Percentiles rank a stretch among this genome's conserved stretches.
phyloP scores from a whole-genome alignment of 2,113 vertebrate genomes.

The Aptenodytes patagonicus region DNA sequence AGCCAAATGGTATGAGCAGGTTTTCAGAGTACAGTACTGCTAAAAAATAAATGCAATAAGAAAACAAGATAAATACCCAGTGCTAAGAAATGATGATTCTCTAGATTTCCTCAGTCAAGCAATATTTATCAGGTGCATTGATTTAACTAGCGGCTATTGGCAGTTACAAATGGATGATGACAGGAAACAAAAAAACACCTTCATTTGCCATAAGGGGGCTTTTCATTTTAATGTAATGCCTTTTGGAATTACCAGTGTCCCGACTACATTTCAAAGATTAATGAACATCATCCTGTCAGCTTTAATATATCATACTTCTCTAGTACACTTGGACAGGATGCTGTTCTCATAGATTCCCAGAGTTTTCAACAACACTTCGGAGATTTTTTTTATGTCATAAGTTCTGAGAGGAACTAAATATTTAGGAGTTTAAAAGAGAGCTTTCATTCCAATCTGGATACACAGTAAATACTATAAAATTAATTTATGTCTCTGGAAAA shows the following conservation, averaged over 20 bases:
- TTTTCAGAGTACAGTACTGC: neutral
- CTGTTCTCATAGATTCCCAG: neutral
- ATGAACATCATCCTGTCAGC: slow-evolving; percentile 59
- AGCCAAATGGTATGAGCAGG: neutral
- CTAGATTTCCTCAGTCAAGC: slow-evolving; percentile 54
- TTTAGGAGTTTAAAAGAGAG: neutral
- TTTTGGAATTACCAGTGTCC: slow-evolving; percentile 68
- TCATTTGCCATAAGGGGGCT: slow-evolving; percentile 65
- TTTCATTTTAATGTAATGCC: slow-evolving; percentile 70
- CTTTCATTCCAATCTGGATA: neutral
- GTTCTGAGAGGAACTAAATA: neutral
- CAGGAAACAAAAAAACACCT: slow-evolving; percentile 70
- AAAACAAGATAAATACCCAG: slow-evolving; percentile 63
- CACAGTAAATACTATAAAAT: neutral
- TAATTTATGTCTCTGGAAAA: neutral
- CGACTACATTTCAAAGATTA: slow-evolving; percentile 67
- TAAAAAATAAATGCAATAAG: slow-evolving; percentile 59
- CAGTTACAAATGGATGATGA: slow-evolving; percentile 77
- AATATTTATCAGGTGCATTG: slow-evolving; percentile 75
- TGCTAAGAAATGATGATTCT: slow-evolving; percentile 60
- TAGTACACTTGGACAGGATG: neutral
- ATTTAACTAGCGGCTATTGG: slow-evolving; percentile 72
- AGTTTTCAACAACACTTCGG: neutral
- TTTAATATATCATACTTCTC: slow-evolving; percentile 39
- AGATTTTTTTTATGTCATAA: neutral